Base-by-base conservation (phyloP, 2,113 vertebrate species). In the Andinoacara biseriatus region DNA sequence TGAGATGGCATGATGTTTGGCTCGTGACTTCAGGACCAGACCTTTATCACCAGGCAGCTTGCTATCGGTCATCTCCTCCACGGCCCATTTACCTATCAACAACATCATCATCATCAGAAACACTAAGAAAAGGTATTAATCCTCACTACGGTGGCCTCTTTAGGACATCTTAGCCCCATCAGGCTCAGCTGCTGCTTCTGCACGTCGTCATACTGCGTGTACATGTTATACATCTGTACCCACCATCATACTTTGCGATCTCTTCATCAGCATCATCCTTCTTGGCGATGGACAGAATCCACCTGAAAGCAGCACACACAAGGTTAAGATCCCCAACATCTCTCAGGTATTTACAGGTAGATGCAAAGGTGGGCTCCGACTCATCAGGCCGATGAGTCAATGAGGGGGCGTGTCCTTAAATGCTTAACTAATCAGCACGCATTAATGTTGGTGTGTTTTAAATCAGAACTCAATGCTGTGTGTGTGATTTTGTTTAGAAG, bases 161-260 rank as follows among this genome's bases (percentile, higher is more conserved):
- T 33, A 54, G 67, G 67, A 54, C 67, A 54, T 52, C 24, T 17
- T 24, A 52, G 65, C 18, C 7, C 52, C 9, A 22, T 20, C 31
- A 31, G 58, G 31, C 24, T 58, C 18, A 67, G 77, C 24, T 22
- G 65, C 49, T 20, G 10, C 33, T 38, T 43, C 40, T 43, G 4
- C 40, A 43, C 40, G 4, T 38, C 35, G 10, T 33, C 6, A 33
- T 33, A 5, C 29, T 31, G 5, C 10, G 18, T 20, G 58, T 46
- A 10, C 24, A 43, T 24, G 22, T 31, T 52, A 69, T 15, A 52
- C 3, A 69, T 59, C n/a, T 29, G 17, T 7, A 76, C 97, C 90
- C 86, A 99, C 98, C 98, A 40, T 99, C 98, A 1, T 99, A 99
- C 89, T 98, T 99, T 1, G 98, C 97, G 72, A 99, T 99, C 8